These are phyloP conservation scores for Drosophila pachea DNA, from an alignment of 1,140 invertebrate genomes.

Conservation along the genomic window DNA sequence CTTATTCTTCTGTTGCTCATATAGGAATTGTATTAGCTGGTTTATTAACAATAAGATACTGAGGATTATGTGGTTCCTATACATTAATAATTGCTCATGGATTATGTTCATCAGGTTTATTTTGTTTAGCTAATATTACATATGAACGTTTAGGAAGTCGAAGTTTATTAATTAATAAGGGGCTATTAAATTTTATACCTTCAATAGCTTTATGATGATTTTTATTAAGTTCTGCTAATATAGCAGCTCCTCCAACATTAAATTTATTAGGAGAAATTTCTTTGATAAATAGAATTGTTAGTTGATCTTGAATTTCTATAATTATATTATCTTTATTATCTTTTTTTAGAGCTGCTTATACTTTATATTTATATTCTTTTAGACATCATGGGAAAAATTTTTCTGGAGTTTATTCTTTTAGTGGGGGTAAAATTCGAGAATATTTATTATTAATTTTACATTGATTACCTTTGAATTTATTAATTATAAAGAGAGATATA, in stretches of 20 bases:
- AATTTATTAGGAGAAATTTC: constrained; percentile 81
- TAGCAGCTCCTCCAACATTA: too few species aligned
- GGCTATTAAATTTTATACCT: constrained; percentile 79
- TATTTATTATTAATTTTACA: too few species aligned
- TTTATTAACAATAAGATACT: constrained; percentile 80
- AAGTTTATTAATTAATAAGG: constrained; percentile 79
- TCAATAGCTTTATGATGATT: constrained; percentile 81
- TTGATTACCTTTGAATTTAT: too few species aligned
- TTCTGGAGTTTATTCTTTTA: too few species aligned
- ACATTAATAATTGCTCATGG: constrained; percentile 84
- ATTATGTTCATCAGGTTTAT: constrained; percentile 84
- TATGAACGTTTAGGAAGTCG: constrained; percentile 81
- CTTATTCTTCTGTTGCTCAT: constrained; percentile 54
- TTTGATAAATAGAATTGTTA: constrained; percentile 81
- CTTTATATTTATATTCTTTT: too few species aligned
- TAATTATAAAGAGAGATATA: too few species aligned
- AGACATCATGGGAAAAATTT: too few species aligned
- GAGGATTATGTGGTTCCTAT: constrained; percentile 80
- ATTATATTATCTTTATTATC: constrained; percentile 80
- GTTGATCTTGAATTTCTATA: constrained; percentile 79
- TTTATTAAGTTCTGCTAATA: constrained; percentile 81
- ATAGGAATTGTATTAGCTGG: constrained; percentile 53
- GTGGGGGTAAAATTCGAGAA: too few species aligned
- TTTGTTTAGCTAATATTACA: constrained; percentile 84
- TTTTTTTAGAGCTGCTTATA: constrained; percentile 79